Base-by-base conservation (phyloP, 2,797 vertebrate genomes). In the Psittacula derbiana region DNA sequence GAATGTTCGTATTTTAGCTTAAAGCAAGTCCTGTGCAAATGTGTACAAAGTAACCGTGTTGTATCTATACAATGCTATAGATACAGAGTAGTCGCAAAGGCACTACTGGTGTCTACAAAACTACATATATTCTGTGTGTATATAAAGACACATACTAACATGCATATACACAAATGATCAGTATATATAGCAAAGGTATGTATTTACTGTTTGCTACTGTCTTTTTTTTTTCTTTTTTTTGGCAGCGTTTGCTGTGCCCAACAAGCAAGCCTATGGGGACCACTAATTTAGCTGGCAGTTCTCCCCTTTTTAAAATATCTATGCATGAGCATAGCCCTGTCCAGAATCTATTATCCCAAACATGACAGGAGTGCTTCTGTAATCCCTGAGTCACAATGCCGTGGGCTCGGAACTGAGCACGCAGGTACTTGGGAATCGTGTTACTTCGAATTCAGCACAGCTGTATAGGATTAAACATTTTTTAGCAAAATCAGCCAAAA, bases 61-160 rank as follows among this genome's bases (percentile, higher is more conserved):
- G 24, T 62, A 24, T 31, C 50, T 30, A 0, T 14, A 3, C 0
- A 3, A 19, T 41, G 23, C 57, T 69, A 1, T 1, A n/a, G 66
- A 58, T 36, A 36, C 23, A 25, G 33, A 49, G 21, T 44, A 60
- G 36, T 24, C 71, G 17, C 38, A 47, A 66, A 74, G 44, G 36
- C 31, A 30, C 10, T n/a, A 2, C 4, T 11, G 38, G 11, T n/a
- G 27, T 14, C 41, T 12, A 23, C 38, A 41, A 60, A 36, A 15
- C 12, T 47, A 8, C 15, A 2, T 10, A 4, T 23, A 4, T 23
- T n/a, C 53, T 12, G 10, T 28, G 13, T 43, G 30, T 13, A 8
- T 19, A 2, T 13, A 47, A 83, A 67, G 36, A 38, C 52, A 20
- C 3, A 1, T 8, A 33, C 44, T 38, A 4, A 30, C 8, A 3